These are phyloP conservation scores for Palythoa caribaeorum DNA, from an alignment of 92 coral and sea anemone genomes.

Conservation along the genomic window DNA sequence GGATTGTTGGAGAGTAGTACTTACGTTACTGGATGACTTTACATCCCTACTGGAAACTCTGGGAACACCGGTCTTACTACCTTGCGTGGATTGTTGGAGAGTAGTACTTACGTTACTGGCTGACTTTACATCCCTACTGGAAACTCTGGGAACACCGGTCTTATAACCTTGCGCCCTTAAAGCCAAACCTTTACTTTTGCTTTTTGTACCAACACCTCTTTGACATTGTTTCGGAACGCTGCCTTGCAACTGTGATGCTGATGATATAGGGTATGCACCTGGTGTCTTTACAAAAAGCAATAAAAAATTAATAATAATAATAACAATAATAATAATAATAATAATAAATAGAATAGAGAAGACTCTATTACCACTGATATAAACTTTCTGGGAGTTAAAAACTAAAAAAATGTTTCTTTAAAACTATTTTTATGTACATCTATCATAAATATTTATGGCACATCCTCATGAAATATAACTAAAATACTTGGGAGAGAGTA, in stretches of 20 bases:
- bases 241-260: background rate
- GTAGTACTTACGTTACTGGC: background rate
- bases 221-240: background rate
- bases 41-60: background rate
- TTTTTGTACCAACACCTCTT: background rate
- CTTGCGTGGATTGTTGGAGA: background rate
- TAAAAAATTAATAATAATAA: background rate
- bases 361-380: no score
- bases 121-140: background rate
- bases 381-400: no score
- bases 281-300: background rate
- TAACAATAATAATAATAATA: background rate
- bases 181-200: background rate
- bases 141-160: background rate
- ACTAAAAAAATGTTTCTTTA: no score
- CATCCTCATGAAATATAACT: no score
- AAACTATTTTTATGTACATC: no score
- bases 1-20: background rate
- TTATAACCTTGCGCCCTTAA: background rate
- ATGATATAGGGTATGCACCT: background rate
- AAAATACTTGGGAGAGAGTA: no score
- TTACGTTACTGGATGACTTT: background rate
- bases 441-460: no score
- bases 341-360: background rate
- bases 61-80: background rate